These are phyloP conservation scores for Lasioglossum leucozonium DNA, from an alignment of 2,888 invertebrate species.

Conservation along the genomic window DNA sequence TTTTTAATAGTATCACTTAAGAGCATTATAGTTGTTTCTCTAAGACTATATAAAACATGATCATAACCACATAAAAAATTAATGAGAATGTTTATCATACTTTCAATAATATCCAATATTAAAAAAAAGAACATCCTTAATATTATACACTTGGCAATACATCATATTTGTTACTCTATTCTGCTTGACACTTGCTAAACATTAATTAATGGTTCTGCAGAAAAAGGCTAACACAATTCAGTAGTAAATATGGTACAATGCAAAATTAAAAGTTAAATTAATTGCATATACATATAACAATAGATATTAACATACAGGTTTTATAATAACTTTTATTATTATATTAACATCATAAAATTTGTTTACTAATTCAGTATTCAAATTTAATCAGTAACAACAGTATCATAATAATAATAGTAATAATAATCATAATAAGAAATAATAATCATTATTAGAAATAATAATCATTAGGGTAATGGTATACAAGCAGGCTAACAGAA, in stretches of 20 bases:
- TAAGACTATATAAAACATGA: neutral
- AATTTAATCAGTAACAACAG: constrained; percentile 2
- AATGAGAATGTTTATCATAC: neutral
- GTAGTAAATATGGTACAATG: constrained; percentile 36
- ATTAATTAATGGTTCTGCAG: constrained; percentile 11
- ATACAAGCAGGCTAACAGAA: neutral
- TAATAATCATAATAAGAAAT: neutral
- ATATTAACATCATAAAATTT: constrained; percentile 23
- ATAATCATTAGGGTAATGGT: neutral
- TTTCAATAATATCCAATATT: constrained; percentile 11
- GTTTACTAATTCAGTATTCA: constrained; percentile 21
- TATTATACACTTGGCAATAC: constrained; percentile 25
- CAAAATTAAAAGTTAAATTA: constrained; percentile 25
- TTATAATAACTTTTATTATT: constrained; percentile 5
- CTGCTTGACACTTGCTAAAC: constrained; percentile 23
- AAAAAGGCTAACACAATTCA: constrained; percentile 36
- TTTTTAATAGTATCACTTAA: constrained; percentile 17
- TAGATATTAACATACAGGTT: constrained; percentile 5
- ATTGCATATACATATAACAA: neutral
- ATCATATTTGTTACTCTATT: constrained; percentile 40
- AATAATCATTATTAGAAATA: neutral
- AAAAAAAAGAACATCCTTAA: constrained; percentile 17
- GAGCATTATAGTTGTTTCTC: constrained; percentile 23
- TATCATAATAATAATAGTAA: constrained; percentile 4
- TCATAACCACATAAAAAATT: constrained; percentile 18